Conservation (phyloP, 2,113 vertebrate species). For the Cheirogaleus medius region DNA sequence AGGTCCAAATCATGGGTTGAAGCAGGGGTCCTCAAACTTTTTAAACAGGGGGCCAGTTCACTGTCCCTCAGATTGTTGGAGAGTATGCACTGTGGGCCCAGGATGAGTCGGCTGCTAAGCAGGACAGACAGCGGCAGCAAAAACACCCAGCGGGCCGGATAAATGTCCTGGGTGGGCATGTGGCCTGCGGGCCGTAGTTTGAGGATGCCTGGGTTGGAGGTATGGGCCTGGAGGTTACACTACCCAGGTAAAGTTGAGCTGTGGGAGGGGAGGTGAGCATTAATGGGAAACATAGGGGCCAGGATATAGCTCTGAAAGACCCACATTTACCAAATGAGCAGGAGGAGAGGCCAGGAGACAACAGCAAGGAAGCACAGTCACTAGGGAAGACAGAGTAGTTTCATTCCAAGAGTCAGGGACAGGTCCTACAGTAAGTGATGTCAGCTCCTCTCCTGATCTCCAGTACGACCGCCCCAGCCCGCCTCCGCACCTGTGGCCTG, state of each 20-base stretch:
- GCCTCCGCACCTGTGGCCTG: neutral
- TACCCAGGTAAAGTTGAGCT: neutral
- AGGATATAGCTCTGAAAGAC: neutral
- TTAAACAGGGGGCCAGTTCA: no score
- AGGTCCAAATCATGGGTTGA: neutral
- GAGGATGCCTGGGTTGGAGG: neutral
- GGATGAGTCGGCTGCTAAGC: no score
- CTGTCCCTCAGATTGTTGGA: no score
- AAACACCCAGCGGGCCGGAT: no score
- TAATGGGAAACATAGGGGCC: neutral
- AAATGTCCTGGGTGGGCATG: no score
- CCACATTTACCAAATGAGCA: neutral
- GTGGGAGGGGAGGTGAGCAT: no score
- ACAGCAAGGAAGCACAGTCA: neutral
- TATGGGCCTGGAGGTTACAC: neutral
- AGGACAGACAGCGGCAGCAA: no score
- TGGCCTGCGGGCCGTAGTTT: no score
- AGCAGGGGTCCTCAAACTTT: no score
- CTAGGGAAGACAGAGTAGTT: neutral
- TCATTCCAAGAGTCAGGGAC: neutral
- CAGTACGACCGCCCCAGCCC: no score
- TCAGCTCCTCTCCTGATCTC: fast-evolving
- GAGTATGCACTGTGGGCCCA: no score
- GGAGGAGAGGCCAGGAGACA: neutral
- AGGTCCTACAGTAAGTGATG: no score